These are phyloP conservation scores for Odontocolon sp. DNA, from an alignment of 2,888 invertebrate species.

Conservation along the genomic window DNA sequence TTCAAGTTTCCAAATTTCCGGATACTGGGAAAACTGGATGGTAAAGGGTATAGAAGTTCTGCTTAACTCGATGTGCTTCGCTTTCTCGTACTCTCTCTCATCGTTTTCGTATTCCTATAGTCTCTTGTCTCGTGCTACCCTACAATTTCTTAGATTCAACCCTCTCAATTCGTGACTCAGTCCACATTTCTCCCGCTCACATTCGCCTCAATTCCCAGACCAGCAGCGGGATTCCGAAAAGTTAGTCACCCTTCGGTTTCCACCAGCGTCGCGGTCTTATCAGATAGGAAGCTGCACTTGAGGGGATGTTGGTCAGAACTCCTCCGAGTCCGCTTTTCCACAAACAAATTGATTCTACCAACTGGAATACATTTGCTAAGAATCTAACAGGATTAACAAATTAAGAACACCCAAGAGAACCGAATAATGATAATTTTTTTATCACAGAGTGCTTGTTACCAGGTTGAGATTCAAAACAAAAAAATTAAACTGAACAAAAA, in stretches of 20 bases:
- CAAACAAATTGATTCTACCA: background rate
- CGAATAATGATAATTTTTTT: no score
- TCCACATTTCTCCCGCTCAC: background rate
- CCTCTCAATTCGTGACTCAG: background rate
- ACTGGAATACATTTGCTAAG: background rate
- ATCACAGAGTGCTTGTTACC: no score
- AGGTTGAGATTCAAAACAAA: no score
- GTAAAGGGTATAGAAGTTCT: slow-evolving; percentile 60
- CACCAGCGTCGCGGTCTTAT: background rate
- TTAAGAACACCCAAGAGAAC: background rate
- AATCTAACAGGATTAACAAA: background rate
- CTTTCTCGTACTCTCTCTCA: background rate
- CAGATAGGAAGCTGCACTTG: background rate
- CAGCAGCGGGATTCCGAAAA: background rate
- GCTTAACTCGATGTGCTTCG: slow-evolving; percentile 64
- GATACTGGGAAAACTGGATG: slow-evolving; percentile 48
- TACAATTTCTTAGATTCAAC: background rate
- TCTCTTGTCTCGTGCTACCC: background rate
- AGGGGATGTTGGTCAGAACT: background rate
- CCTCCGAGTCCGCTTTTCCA: background rate
- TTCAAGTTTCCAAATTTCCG: slow-evolving; percentile 77
- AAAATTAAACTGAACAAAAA: no score
- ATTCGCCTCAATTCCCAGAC: background rate
- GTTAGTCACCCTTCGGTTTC: background rate
- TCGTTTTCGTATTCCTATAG: background rate